Evolutionary conservation across 2,113 vertebrate genomes (phyloP).

Genomic region (Phyllostomus hastatus): DNA sequence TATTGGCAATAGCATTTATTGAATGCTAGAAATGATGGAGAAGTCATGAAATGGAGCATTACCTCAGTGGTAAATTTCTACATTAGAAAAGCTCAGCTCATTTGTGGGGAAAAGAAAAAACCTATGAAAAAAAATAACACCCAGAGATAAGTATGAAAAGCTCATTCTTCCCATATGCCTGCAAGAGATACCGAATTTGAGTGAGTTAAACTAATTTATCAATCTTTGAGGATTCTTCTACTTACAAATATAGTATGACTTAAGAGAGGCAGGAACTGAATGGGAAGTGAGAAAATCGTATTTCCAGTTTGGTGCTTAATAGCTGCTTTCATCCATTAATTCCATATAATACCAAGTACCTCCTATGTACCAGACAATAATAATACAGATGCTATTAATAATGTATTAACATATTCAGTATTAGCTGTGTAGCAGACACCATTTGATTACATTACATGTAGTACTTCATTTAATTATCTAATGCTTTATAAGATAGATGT

Average conservation of each 20-base stretch:
- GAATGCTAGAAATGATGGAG: not conserved
- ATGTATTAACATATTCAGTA: not conserved
- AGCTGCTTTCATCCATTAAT: not conserved
- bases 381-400: not conserved
- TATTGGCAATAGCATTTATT: not conserved
- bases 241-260: not conserved
- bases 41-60: not conserved
- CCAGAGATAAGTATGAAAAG: not conserved
- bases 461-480: not conserved
- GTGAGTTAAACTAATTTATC: not conserved
- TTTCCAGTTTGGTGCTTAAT: not conserved
- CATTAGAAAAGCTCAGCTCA: constrained; percentile 1
- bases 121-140: not conserved
- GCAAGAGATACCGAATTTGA: not conserved
- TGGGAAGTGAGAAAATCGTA: not conserved
- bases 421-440: not conserved
- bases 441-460: not conserved
- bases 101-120: not conserved
- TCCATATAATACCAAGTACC: not conserved
- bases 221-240: not conserved
- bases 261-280: not conserved
- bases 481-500: not conserved
- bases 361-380: not conserved
- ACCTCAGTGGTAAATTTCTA: not conserved
- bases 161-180: not conserved